Evolutionary conservation across 2,888 invertebrate genomes (phyloP).

Genomic region (Trachelus iudaicus): DNA sequence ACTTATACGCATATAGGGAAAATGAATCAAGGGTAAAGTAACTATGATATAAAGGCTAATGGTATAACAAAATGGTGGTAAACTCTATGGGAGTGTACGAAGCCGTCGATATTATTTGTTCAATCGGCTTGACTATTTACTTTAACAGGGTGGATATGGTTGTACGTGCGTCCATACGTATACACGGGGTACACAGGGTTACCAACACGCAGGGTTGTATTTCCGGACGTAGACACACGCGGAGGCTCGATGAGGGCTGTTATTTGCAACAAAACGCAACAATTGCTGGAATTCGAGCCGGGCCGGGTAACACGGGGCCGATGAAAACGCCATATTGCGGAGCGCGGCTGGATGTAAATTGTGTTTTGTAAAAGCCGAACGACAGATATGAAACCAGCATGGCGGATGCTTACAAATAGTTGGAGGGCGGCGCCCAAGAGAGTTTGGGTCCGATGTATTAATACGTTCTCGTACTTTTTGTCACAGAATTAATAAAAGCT

Average conservation of each 20-base stretch:
- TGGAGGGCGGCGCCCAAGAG: constrained; percentile 56
- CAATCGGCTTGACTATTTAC: background rate
- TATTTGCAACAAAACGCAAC: constrained; percentile 59
- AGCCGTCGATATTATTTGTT: background rate
- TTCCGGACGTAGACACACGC: constrained; percentile 2
- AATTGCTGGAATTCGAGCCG: constrained; percentile 51
- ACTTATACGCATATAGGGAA: no score
- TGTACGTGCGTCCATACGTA: background rate
- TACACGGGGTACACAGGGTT: background rate
- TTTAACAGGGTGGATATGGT: background rate
- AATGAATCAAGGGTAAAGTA: no score
- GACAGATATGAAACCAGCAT: constrained; percentile 63
- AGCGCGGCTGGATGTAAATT: constrained; percentile 41
- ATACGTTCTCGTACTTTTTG: background rate
- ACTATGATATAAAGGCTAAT: background rate
- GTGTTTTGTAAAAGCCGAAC: constrained; percentile 58
- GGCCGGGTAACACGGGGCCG: constrained; percentile 27
- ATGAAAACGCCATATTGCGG: constrained; percentile 45
- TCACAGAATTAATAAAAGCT: background rate
- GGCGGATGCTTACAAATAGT: constrained; percentile 66
- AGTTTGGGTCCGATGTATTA: background rate
- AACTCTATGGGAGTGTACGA: background rate
- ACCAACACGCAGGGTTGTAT: constrained; percentile 4
- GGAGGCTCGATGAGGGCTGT: constrained; percentile 38
- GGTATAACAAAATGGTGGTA: background rate